phyloP scores from a whole-genome alignment of 1,140 invertebrate species.

The honey bee (Apis mellifera) region Amel_HAv3.1 CM009932.2:7079501-7080000 shows the following conservation, averaged over 20 bases:
- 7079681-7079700: conserved; percentile 18
- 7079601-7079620: conserved; percentile 73
- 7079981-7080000: no score
- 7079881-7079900: background rate
- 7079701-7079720: conserved; percentile 47
- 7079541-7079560: conserved; percentile 48
- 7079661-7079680: conserved; percentile 46
- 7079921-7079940: background rate
- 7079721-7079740: background rate
- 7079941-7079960: background rate
- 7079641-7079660: conserved; percentile 55
- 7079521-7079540: conserved; percentile 28
- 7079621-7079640: conserved; percentile 62
- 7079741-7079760: background rate
- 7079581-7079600: conserved; percentile 71
- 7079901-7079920: background rate
- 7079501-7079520: conserved; percentile 26
- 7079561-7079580: conserved; percentile 67
- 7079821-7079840: no score
- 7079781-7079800: background rate
- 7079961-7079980: no score
- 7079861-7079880: background rate
- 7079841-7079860: background rate
- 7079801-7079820: background rate
- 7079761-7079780: background rate